Evolutionary conservation across 2,888 invertebrate genomes (phyloP).

Genomic region (Polymixis flavicincta): DNA sequence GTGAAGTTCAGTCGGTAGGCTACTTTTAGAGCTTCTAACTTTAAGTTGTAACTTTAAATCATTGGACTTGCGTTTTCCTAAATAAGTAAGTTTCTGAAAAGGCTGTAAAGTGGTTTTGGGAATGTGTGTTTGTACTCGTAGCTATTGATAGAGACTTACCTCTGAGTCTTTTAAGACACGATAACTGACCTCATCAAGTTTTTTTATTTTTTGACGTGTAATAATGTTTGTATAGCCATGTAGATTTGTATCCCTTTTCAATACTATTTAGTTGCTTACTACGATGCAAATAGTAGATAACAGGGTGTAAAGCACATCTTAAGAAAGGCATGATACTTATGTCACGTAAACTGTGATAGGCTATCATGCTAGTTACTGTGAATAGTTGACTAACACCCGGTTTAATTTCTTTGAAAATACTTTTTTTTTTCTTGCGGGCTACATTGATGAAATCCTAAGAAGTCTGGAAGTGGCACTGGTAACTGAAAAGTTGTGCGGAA

Average conservation of each 20-base stretch:
- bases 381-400: too few relatives aligned
- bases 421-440: too few relatives aligned
- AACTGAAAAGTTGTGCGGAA: too few relatives aligned
- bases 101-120: neutral
- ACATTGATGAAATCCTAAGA: too few relatives aligned
- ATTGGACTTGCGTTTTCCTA: constrained; percentile 14
- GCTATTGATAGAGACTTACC: neutral
- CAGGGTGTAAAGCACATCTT: too few relatives aligned
- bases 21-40: constrained; percentile 38
- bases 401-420: too few relatives aligned
- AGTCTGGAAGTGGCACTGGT: too few relatives aligned
- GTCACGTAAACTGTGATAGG: too few relatives aligned
- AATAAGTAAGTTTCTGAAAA: constrained; percentile 20
- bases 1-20: constrained; percentile 46
- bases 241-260: neutral
- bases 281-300: neutral
- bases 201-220: neutral
- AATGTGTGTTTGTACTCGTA: neutral
- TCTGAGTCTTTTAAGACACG: neutral
- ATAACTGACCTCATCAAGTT: too few relatives aligned
- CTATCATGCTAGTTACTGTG: too few relatives aligned
- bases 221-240: neutral
- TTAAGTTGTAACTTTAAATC: constrained; percentile 36
- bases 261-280: neutral
- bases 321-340: too few relatives aligned